Evolutionary conservation across 1,140 invertebrate species (phyloP), one percentile per base, ranked within the genome.

Genomic region (Papilio machaon): DNA sequence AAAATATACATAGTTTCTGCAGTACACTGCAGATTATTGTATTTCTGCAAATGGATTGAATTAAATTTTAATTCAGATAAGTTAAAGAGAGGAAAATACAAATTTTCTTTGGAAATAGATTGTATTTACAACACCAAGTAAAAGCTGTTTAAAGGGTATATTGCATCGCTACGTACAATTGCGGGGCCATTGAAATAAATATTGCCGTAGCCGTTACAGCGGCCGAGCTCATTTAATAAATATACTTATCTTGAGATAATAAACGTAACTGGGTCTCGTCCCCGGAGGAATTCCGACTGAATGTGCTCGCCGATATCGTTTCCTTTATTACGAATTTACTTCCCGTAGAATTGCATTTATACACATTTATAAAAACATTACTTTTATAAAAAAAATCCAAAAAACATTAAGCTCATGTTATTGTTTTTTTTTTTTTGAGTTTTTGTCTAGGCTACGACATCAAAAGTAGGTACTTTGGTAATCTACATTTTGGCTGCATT

Each of bases 251-350:
- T 70, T 35, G 64, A 35, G 64, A 70, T 35, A 70, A 70, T 70
- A 70, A 70, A 70, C 30, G 64, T 70, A 70, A 70, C 64, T 35
- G 64, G 64, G 64, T 70, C 64, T 11, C 23, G 64, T 70, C 30
- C 64, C 64, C 64, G 30, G 30, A 70, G 30, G 64, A 70, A 70
- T 70, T 70, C 64, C 64, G 64, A 70, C 64, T 70, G 19, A 64
- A 64, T 64, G 64, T 70, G 64, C 64, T 70, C 64, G 64, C 64
- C 64, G 64, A 70, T 70, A 70, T 70, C 64, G 64, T 70, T 70
- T 70, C 64, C 64, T 38, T 70, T 70, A 70, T 70, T 70, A 70
- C 23, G 64, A 70, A 70, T 70, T 70, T 70, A 70, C 30, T 70
- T 70, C 64, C 64, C 60, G 54, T 58, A 70, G 54, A 58, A 58